A percentile compares a stretch with the other conserved stretches of the same genome.
These are phyloP conservation scores for Philotrypesis tridentata DNA, from an alignment of 1,140 invertebrate genomes.

Conservation along the genomic window DNA sequence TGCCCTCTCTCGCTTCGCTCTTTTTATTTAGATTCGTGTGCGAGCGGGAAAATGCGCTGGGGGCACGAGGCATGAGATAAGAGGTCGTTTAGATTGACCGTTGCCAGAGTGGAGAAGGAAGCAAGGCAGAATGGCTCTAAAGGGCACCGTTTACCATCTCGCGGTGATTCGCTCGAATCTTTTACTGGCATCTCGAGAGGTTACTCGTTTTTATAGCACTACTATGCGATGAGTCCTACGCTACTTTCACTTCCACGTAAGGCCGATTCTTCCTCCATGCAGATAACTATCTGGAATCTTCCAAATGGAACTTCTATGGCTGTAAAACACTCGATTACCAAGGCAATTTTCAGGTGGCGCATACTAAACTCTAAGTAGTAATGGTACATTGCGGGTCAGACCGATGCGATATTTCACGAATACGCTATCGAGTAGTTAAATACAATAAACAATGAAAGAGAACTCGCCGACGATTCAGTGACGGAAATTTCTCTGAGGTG, in stretches of 20 bases:
- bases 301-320: background rate
- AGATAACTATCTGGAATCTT: background rate
- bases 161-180: constrained; percentile 61
- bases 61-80: constrained; percentile 61
- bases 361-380: too few relatives aligned
- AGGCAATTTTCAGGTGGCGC: background rate
- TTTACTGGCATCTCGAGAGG: constrained; percentile 57
- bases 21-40: constrained; percentile 60
- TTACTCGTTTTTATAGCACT: constrained; percentile 41
- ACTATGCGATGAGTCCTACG: constrained; percentile 7
- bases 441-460: too few relatives aligned
- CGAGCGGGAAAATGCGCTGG: constrained; percentile 40
- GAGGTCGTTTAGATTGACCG: constrained; percentile 72
- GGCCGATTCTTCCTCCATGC: background rate
- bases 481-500: background rate
- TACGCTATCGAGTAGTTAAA: too few relatives aligned
- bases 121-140: constrained; percentile 66
- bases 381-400: too few relatives aligned
- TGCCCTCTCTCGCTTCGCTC: background rate
- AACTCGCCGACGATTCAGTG: background rate
- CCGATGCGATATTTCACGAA: too few relatives aligned
- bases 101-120: constrained; percentile 48
- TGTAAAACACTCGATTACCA: background rate
- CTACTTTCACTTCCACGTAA: background rate
- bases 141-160: constrained; percentile 69